phyloP scores from a whole-genome alignment of 2,113 vertebrate genomes.

The Prolemur simus region DNA sequence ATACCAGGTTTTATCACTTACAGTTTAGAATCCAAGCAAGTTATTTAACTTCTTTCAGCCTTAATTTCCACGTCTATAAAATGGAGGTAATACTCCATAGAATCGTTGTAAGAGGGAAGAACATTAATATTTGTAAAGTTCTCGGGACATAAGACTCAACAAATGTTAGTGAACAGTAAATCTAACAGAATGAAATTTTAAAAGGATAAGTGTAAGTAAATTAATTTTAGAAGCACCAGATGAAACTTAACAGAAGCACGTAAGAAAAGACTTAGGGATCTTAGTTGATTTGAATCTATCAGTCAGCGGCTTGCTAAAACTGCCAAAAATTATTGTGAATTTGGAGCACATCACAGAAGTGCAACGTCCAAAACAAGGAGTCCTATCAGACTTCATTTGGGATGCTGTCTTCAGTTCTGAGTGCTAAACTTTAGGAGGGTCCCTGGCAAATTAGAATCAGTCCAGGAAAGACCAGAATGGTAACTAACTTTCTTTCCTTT shows the following conservation, averaged over 20 bases:
- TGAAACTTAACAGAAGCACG: background rate
- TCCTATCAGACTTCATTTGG: background rate
- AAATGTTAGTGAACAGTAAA: background rate
- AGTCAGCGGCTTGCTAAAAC: background rate
- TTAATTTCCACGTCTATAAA: conserved; percentile 16
- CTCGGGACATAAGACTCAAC: background rate
- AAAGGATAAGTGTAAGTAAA: background rate
- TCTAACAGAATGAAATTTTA: background rate
- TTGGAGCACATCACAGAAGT: background rate
- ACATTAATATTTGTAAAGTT: background rate
- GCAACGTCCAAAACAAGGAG: background rate
- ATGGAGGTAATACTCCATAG: background rate
- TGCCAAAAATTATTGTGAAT: conserved; percentile 11
- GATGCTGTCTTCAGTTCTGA: background rate
- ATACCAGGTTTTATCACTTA: background rate
- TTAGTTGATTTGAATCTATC: background rate
- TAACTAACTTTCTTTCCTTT: background rate
- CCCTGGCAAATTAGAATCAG: background rate
- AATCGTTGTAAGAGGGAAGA: background rate
- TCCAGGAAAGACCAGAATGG: background rate
- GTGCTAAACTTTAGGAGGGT: background rate
- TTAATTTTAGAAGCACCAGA: conserved; percentile 6
- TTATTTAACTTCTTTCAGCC: background rate
- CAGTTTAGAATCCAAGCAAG: background rate
- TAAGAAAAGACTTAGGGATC: background rate